A percentile compares a stretch with the other conserved stretches of the same genome.
Conservation (phyloP, 2,797 vertebrate genomes). For the Hyperoplus lanceolatus region DNA sequence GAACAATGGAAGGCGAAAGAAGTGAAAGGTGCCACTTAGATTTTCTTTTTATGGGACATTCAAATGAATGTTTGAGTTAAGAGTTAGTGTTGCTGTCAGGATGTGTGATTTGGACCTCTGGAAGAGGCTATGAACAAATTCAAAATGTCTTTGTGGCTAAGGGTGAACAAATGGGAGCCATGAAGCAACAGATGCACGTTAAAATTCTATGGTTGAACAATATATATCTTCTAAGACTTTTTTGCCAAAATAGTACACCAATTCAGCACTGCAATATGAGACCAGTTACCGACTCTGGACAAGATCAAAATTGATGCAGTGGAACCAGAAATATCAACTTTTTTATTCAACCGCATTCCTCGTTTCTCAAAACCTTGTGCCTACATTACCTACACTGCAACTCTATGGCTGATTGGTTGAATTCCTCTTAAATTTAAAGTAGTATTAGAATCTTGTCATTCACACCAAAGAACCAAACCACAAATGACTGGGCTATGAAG, state of each 20-base stretch:
- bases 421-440: no score
- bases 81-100: slow-evolving; percentile 17
- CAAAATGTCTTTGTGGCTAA: not conserved
- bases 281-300: not conserved
- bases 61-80: slow-evolving; percentile 12
- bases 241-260: not conserved
- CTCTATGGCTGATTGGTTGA: no score
- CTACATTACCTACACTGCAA: not conserved
- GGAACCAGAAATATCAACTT: not conserved
- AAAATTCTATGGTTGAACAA: not conserved
- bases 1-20: slow-evolving; percentile 20
- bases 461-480: slow-evolving; percentile 25
- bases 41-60: slow-evolving; percentile 2
- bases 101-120: slow-evolving; percentile 25
- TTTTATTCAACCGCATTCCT: not conserved
- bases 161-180: slow-evolving; percentile 1
- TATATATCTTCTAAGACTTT: not conserved
- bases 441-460: not conserved
- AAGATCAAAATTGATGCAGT: not conserved
- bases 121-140: slow-evolving; percentile 19
- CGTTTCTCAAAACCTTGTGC: not conserved
- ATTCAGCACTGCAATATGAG: not conserved
- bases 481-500: slow-evolving; percentile 3
- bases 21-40: slow-evolving; percentile 22
- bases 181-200: not conserved